These are phyloP conservation scores for Podilymbus podiceps DNA, from an alignment of 2,113 vertebrate species.

Conservation along the genomic window DNA sequence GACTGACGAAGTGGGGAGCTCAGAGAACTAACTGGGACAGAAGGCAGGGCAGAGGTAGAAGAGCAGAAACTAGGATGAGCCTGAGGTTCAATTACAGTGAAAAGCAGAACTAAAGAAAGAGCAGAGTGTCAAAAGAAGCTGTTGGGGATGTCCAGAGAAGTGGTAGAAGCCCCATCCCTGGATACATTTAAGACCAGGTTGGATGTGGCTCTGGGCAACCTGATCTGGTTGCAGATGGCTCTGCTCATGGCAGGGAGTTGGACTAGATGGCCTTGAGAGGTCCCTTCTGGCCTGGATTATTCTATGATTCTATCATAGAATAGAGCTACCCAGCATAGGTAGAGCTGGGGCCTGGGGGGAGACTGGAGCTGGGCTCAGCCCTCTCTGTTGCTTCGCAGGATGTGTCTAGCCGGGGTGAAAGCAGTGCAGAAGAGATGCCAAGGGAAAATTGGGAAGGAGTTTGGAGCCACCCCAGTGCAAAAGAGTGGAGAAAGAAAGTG, in stretches of 20 bases:
- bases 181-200: too few relatives aligned
- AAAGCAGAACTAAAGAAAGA: neutral
- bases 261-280: too few relatives aligned
- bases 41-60: neutral
- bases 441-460: neutral
- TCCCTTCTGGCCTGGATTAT: too few relatives aligned
- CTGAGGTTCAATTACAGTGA: neutral
- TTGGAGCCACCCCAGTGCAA: neutral
- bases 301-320: too few relatives aligned
- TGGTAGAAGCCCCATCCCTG: too few relatives aligned
- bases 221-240: too few relatives aligned
- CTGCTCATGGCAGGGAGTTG: too few relatives aligned
- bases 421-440: neutral
- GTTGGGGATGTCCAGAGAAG: neutral
- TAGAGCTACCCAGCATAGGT: too few relatives aligned
- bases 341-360: accelerated
- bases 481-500: neutral
- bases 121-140: neutral
- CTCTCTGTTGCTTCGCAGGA: neutral
- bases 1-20: neutral
- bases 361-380: accelerated
- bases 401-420: neutral
- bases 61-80: neutral
- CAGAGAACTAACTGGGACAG: neutral
- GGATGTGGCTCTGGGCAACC: too few relatives aligned